Evolutionary conservation across 2,113 vertebrate genomes (phyloP).

Genomic region (Micronycteris hirsuta): DNA sequence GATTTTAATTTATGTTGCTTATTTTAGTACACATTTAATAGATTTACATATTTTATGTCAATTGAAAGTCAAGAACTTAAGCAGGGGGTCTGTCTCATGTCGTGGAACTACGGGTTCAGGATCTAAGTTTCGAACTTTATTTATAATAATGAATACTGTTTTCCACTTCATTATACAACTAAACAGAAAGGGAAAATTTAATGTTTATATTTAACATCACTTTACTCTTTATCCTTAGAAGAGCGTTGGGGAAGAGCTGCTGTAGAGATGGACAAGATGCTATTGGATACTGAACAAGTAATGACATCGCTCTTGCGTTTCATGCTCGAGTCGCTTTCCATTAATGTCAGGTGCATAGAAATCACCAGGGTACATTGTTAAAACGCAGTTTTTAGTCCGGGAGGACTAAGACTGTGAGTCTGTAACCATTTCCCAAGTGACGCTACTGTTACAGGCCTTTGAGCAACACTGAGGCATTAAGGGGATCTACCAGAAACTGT

Average conservation of each 20-base stretch:
- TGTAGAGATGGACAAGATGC: not conserved
- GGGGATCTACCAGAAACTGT: fast-evolving
- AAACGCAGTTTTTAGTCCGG: not conserved
- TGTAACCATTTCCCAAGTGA: not conserved
- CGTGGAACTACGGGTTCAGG: not conserved
- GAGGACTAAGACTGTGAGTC: not conserved
- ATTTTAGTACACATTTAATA: not conserved
- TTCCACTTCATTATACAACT: not conserved
- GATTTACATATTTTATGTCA: not conserved
- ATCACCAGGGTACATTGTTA: not conserved
- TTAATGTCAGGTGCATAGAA: not conserved
- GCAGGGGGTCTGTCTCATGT: not conserved
- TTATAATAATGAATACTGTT: not conserved
- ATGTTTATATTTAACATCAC: not conserved
- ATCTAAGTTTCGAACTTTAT: not conserved
- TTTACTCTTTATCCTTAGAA: not conserved
- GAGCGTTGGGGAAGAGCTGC: not conserved
- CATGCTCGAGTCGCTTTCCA: not conserved
- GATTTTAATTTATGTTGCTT: not conserved
- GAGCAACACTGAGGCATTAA: not conserved
- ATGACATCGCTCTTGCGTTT: not conserved
- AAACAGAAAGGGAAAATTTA: not conserved
- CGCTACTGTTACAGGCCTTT: not conserved
- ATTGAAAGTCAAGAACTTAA: not conserved
- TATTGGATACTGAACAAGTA: not conserved